Conservation (phyloP, 2,797 vertebrate genomes). For the Poecile montanus region DNA sequence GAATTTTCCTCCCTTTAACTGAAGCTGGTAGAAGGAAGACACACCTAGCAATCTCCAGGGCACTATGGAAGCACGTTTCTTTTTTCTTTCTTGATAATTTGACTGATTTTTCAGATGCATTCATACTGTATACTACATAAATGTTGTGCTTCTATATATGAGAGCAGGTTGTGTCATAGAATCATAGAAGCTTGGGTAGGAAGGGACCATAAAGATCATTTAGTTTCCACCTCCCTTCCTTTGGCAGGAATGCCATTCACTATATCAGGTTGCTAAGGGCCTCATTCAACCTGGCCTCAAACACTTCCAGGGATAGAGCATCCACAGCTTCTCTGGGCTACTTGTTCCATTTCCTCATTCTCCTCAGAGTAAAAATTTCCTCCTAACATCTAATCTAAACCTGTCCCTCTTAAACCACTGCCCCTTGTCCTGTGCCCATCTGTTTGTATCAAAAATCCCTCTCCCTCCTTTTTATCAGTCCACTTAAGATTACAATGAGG, state of each 20-base stretch:
- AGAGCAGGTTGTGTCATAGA: neutral
- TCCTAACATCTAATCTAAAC: neutral
- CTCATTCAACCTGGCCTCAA: neutral
- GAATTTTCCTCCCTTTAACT: neutral
- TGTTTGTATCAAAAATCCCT: neutral
- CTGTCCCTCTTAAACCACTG: neutral
- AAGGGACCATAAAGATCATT: neutral
- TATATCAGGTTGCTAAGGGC: neutral
- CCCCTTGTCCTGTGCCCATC: neutral
- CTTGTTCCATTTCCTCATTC: neutral
- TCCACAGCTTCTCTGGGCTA: neutral
- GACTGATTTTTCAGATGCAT: neutral
- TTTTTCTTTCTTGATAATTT: neutral
- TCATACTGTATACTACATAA: neutral
- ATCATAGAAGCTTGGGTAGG: neutral
- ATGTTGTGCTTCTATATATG: neutral
- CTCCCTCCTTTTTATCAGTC: neutral
- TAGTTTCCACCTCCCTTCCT: neutral
- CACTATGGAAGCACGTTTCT: neutral
- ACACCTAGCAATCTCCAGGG: neutral
- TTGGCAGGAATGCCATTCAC: neutral
- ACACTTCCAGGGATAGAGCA: neutral
- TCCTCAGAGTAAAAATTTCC: neutral
- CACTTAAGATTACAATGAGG: neutral
- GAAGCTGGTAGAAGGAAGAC: neutral